Base-by-base conservation (phyloP, 2,113 vertebrate species). In the Rhinichthys klamathensis region DNA sequence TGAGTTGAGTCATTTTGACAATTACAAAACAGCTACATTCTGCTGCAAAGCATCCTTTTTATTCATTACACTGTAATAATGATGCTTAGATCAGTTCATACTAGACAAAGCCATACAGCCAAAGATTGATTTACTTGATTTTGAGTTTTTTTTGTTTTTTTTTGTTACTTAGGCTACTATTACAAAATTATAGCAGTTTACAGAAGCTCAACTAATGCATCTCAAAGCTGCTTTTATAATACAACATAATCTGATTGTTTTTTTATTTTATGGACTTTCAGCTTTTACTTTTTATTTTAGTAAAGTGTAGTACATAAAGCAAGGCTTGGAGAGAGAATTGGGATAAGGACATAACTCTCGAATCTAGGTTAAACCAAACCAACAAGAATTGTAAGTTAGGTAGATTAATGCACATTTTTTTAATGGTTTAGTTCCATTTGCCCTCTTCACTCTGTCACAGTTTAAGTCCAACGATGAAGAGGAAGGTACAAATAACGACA, bases 21-120 rank as follows among this genome's bases (percentile, higher is more conserved):
- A 88, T 85, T 88, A 83, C 80, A 87, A 77, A 73, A 80, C 70
- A 76, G 51, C 58, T 21, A 61, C 46, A 85, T 69, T 51, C 78
- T 30, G 76, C 83, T 75, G 56, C 54, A 78, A 75, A 74, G 35
- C 10, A 65, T 41, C 32, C 76, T 21, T 41, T 54, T 41, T 12
- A 25, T 65, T 41, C 6, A 15, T 18, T 56, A 13, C 5, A 21
- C 4, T 73, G 23, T 9, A 25, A 74, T 4, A 46, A 74, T 16
- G n/a, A 46, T 74, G 27, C 23, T 74, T 27, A 27, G n/a, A 25
- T 49, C 38, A 49, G 8, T n/a, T 46, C 32, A 67, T 32, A 25
- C 41, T 27, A 46, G 23, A 44, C 23, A 46, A 41, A 41, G 38
- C 38, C 38, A 10, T 41, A 16, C 6, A 72, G 21, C 1, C 10